Evolutionary conservation across 2,113 vertebrate genomes (phyloP).

Genomic region (Cettia cetti): DNA sequence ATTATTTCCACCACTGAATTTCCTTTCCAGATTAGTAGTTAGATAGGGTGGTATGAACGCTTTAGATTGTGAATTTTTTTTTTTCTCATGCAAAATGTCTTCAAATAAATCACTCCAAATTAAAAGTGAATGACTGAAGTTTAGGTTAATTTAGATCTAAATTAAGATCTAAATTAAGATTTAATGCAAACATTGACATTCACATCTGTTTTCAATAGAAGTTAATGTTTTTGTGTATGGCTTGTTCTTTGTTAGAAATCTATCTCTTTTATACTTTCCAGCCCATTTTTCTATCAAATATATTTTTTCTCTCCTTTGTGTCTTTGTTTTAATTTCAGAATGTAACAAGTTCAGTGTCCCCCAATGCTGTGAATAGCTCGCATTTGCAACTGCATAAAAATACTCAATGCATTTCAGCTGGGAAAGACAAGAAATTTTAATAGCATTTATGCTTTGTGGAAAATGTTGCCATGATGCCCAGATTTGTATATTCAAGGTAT

Average conservation of each 20-base stretch:
- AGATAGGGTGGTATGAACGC: not conserved
- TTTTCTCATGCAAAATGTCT: not conserved
- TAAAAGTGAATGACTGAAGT: not conserved
- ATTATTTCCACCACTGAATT: not conserved
- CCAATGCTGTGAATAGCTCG: not conserved
- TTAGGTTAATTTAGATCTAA: not conserved
- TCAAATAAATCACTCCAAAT: not conserved
- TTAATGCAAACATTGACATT: not conserved
- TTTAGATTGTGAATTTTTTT: not conserved
- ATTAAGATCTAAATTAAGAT: not conserved
- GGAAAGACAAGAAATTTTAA: not conserved
- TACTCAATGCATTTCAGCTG: not conserved
- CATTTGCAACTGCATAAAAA: not conserved
- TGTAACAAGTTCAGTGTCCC: not conserved
- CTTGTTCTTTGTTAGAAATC: not conserved
- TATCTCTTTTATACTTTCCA: not conserved
- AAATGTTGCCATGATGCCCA: slow-evolving; percentile 34
- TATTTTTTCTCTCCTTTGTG: not conserved
- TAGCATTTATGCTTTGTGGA: not conserved
- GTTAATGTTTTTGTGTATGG: not conserved
- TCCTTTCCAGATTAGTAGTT: not conserved
- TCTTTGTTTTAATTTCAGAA: not conserved
- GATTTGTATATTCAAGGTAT: not conserved
- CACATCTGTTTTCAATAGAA: not conserved
- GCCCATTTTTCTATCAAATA: not conserved